Conservation (phyloP, 2,113 vertebrate genomes). For the Parus major region DNA sequence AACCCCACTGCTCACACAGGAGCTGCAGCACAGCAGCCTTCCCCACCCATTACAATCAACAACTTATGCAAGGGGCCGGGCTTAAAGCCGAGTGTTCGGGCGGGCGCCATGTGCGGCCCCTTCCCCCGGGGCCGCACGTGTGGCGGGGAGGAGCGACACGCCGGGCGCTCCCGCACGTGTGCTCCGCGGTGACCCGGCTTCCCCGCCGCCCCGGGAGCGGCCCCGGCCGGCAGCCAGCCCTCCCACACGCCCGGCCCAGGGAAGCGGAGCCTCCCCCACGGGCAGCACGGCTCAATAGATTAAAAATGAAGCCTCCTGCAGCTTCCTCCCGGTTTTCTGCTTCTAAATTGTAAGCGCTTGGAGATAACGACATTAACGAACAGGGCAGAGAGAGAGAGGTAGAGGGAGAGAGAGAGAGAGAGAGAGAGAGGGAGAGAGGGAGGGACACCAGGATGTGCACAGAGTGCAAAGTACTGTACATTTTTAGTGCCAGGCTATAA, state of each 20-base stretch:
- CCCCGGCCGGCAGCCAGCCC: neutral
- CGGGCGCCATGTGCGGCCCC: constrained; percentile 10
- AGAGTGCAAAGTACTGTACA: fast-evolving
- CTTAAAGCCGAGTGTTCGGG: neutral
- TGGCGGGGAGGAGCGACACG: constrained; percentile 58
- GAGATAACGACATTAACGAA: neutral
- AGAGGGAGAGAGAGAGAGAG: neutral
- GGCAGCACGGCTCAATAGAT: neutral
- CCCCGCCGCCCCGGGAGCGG: neutral
- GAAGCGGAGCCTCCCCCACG: neutral
- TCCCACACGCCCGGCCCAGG: neutral
- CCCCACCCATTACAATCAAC: constrained; percentile 1
- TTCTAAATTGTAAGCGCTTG: neutral
- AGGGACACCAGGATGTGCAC: fast-evolving
- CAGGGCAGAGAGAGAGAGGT: too few relatives aligned
- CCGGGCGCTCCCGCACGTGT: constrained; percentile 45
- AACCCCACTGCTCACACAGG: neutral
- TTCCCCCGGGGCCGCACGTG: constrained; percentile 50
- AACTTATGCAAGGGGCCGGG: constrained; percentile 68
- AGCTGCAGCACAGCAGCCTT: neutral
- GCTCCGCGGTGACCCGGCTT: neutral
- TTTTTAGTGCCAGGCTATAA: neutral
- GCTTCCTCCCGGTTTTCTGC: neutral
- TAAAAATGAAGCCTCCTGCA: neutral
- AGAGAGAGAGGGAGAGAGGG: neutral